These are phyloP conservation scores for Rallus crepitans DNA, from an alignment of 2,797 vertebrate species.

Conservation along the genomic window DNA sequence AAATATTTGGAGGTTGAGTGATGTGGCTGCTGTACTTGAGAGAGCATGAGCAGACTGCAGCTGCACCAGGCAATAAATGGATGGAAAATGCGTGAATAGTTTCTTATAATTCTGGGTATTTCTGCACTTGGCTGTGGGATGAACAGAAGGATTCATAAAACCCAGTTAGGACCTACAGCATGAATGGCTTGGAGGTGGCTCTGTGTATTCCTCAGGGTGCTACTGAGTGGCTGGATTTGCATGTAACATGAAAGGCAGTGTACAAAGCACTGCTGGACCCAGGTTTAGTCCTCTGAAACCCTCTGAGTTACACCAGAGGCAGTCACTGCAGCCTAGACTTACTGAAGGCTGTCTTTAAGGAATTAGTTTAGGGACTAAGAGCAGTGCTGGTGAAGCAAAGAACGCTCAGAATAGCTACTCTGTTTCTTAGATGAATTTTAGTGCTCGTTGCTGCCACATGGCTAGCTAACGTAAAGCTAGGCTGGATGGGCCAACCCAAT, in stretches of 20 bases:
- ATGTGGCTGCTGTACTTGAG: not conserved
- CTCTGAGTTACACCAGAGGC: not conserved
- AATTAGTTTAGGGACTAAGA: not conserved
- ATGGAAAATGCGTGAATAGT: not conserved
- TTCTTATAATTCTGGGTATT: not conserved
- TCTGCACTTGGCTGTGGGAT: not conserved
- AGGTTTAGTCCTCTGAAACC: not conserved
- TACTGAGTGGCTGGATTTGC: not conserved
- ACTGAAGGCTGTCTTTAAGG: not conserved
- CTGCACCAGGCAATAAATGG: not conserved
- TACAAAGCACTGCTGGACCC: not conserved
- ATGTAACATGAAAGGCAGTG: not conserved
- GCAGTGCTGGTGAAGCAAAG: not conserved
- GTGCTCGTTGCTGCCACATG: not conserved
- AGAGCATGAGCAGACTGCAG: not conserved
- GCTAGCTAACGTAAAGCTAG: not conserved
- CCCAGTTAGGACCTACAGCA: not conserved
- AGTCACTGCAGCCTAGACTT: not conserved
- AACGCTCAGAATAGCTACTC: not conserved
- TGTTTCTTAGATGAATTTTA: not conserved
- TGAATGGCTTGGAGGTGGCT: not conserved
- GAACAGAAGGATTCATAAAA: not conserved
- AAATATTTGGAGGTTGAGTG: not conserved
- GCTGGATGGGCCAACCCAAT: not conserved
- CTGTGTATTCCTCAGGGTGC: not conserved